Evolutionary conservation across 2,888 invertebrate genomes (phyloP).

Genomic region (Embidobia sp.): DNA sequence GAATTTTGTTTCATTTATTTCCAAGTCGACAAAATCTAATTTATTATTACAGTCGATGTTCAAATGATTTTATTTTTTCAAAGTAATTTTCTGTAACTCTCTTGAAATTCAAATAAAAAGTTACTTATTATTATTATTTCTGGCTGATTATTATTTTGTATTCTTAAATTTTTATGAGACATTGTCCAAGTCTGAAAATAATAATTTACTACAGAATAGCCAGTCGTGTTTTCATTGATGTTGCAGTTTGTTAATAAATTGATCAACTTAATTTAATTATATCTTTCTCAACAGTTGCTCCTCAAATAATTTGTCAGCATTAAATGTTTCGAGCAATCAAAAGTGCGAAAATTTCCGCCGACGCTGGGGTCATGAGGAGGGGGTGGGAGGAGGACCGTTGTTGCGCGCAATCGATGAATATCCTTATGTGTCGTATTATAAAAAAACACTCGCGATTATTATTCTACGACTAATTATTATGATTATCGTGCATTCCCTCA

Average conservation of each 20-base stretch:
- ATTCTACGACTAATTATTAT: conserved; percentile 39
- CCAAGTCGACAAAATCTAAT: too few relatives aligned
- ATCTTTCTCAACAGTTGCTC: neutral
- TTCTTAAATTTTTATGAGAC: too few relatives aligned
- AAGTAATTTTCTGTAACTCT: too few relatives aligned
- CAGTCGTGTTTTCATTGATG: too few relatives aligned
- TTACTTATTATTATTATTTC: too few relatives aligned
- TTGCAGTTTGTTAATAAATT: conserved; percentile 15
- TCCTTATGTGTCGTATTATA: conserved; percentile 8
- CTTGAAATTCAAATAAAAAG: too few relatives aligned
- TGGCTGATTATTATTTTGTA: too few relatives aligned
- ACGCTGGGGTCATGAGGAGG: conserved; percentile 2
- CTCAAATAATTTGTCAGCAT: conserved; percentile 2
- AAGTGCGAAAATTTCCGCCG: conserved; percentile 12
- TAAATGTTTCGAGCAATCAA: conserved; percentile 21
- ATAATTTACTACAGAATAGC: too few relatives aligned
- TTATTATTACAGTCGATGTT: too few relatives aligned
- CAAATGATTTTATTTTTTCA: too few relatives aligned
- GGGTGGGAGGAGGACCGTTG: conserved; percentile 1
- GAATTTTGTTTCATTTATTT: too few relatives aligned
- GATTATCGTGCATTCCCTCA: conserved; percentile 37
- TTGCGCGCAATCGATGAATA: conserved; percentile 5
- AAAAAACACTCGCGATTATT: conserved; percentile 25
- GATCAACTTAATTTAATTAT: conserved; percentile 5
- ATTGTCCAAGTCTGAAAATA: too few relatives aligned